A percentile compares a stretch with the other conserved stretches of the same genome.
Conservation (phyloP, 2,797 vertebrate species). For the Channa striata region DNA sequence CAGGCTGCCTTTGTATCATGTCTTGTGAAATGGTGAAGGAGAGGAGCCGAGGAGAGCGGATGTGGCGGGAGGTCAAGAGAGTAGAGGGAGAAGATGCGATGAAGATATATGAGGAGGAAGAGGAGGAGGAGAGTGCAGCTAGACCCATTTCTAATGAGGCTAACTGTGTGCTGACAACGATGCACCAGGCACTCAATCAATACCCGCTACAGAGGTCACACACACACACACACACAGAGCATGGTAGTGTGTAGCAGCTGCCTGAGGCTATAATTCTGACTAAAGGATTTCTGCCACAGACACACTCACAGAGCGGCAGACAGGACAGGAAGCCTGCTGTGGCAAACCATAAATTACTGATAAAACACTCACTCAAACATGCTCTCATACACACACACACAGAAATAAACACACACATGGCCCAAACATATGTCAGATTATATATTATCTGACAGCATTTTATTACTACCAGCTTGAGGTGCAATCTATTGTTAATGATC, state of each 20-base stretch:
- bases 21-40: constrained; percentile 11
- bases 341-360: constrained; percentile 63
- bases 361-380: constrained; percentile 12
- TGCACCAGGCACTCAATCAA: constrained; percentile 72
- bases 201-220: constrained; percentile 54
- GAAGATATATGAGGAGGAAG: constrained; percentile 43
- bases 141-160: constrained; percentile 72
- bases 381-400: not conserved
- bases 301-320: constrained; percentile 26
- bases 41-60: not conserved
- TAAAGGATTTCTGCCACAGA: constrained; percentile 74
- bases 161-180: constrained; percentile 70
- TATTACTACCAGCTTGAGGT: not conserved
- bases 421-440: constrained; percentile 1
- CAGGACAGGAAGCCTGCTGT: constrained; percentile 53
- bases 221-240: constrained; percentile 8
- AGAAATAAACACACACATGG: not conserved
- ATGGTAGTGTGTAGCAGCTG: constrained; percentile 40
- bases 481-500: not conserved
- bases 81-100: constrained; percentile 34
- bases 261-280: constrained; percentile 64
- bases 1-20: constrained; percentile 1
- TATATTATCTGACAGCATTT: not conserved
- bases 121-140: constrained; percentile 36
- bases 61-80: constrained; percentile 13